Evolutionary conservation across 2,113 vertebrate genomes (phyloP).

Genomic region (Butastur rufipennis): DNA sequence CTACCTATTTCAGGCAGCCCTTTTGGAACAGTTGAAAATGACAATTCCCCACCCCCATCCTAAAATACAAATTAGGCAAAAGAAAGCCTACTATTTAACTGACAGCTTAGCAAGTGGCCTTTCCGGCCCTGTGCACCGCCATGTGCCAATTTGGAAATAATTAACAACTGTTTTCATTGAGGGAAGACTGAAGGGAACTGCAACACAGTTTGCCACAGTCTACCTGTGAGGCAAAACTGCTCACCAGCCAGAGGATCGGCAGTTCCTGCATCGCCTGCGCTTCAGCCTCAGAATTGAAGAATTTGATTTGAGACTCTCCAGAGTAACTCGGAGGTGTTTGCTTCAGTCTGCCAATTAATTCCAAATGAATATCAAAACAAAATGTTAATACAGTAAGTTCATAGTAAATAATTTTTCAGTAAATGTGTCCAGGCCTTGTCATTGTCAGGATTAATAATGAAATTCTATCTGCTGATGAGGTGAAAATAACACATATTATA

Average conservation of each 20-base stretch:
- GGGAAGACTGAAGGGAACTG: neutral
- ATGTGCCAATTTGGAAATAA: neutral
- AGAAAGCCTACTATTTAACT: neutral
- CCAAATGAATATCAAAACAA: neutral
- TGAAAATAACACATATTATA: neutral
- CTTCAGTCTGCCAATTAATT: neutral
- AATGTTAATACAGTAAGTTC: neutral
- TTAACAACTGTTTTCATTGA: neutral
- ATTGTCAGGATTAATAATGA: neutral
- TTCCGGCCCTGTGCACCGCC: neutral
- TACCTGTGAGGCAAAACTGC: neutral
- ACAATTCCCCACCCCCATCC: neutral
- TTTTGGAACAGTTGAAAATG: neutral
- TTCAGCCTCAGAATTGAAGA: neutral
- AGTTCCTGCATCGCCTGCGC: rapidly evolving
- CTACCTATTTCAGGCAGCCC: neutral
- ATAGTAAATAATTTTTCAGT: neutral
- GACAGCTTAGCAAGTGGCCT: neutral
- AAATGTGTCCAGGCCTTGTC: neutral
- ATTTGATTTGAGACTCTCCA: neutral
- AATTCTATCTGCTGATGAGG: neutral
- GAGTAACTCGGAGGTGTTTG: neutral
- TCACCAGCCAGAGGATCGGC: neutral
- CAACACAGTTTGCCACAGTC: neutral
- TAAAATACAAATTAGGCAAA: neutral